Base-by-base conservation (phyloP, 2,888 invertebrate species). In the Ornithoptera priamus region DNA sequence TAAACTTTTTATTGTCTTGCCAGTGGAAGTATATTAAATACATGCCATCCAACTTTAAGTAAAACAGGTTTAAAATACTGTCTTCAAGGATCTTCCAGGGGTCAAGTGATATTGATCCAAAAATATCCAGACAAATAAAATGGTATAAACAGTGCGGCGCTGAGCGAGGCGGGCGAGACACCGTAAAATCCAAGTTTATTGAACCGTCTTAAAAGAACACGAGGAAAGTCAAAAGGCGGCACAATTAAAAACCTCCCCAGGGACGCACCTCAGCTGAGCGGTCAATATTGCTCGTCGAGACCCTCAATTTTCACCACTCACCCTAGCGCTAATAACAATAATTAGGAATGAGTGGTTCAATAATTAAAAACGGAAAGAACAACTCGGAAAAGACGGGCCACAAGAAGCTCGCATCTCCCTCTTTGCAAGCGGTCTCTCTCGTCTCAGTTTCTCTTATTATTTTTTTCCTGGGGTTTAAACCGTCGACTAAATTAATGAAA, bases 311-410 rank as follows among this genome's bases (percentile, higher is more conserved):
- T 90, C 92, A 89, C 90, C 92, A 89, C 90, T 90, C 86, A 82
- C 92, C 90, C 90, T 84, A 82, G 82, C 88, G 89, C 93, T 93
- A 93, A 93, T 93, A 93, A 93, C 92, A 93, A 93, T 93, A 93
- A 93, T 93, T 93, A 93, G 93, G 87, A 93, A 93, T 93, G 93
- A 93, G 93, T 93, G 93, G 93, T 93, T 92, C 93, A 90, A 93
- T 93, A 93, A 93, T 93, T 93, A 93, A 93, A 93, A 93, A 93
- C 93, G 93, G 93, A 92, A 88, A 90, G 88, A 90, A 89, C 86
- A 87, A 86, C 87, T 85, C 83, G 84, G 84, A 88, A 89, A 90
- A 90, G 88, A 85, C 87, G 81, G 75, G 75, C 74, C 76, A 73
- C 77, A 79, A 86, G 85, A 85, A 71, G n/a, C 67, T 10, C 63